A percentile compares a stretch with the other conserved stretches of the same genome.
Evolutionary conservation across 2,888 invertebrate species (phyloP).

Genomic region (Polymixis lichenea): DNA sequence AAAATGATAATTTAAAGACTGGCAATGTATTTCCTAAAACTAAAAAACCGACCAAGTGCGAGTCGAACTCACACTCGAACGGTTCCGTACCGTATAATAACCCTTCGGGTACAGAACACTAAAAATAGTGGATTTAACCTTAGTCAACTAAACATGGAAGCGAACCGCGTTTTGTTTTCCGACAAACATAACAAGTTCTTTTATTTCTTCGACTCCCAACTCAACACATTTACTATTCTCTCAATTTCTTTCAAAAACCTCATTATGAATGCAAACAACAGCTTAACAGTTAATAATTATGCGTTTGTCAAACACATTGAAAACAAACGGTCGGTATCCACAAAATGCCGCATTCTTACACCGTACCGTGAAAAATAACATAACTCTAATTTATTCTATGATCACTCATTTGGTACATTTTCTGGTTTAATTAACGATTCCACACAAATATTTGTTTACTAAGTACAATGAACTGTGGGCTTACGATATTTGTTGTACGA

Average conservation of each 20-base stretch:
- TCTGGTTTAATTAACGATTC: conserved; percentile 84
- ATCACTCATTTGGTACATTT: conserved; percentile 79
- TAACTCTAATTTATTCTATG: conserved; percentile 85
- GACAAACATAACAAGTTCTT: conserved; percentile 33
- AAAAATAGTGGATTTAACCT: too few species aligned
- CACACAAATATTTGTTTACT: conserved; percentile 81
- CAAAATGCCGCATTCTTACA: conserved; percentile 85
- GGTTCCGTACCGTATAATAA: too few species aligned
- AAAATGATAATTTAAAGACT: too few species aligned
- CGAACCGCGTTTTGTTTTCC: conserved; percentile 17
- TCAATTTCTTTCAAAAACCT: conserved; percentile 52
- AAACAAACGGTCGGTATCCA: conserved; percentile 74
- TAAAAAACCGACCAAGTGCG: too few species aligned
- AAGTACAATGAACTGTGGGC: conserved; percentile 76
- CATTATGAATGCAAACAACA: conserved; percentile 61
- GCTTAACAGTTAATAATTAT: conserved; percentile 61
- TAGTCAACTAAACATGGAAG: conserved; percentile 7
- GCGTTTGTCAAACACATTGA: conserved; percentile 78
- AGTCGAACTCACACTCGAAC: too few species aligned
- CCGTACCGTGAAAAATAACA: conserved; percentile 84
- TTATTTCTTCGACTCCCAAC: conserved; percentile 17
- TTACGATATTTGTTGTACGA: conserved; percentile 18
- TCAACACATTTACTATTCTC: conserved; percentile 11
- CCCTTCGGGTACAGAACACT: too few species aligned
- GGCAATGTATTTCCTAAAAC: too few species aligned